Percentiles rank a stretch among this genome's conserved stretches.
These are phyloP conservation scores for Rhinella marina DNA, from an alignment of 2,797 vertebrate genomes.

Conservation along the genomic window DNA sequence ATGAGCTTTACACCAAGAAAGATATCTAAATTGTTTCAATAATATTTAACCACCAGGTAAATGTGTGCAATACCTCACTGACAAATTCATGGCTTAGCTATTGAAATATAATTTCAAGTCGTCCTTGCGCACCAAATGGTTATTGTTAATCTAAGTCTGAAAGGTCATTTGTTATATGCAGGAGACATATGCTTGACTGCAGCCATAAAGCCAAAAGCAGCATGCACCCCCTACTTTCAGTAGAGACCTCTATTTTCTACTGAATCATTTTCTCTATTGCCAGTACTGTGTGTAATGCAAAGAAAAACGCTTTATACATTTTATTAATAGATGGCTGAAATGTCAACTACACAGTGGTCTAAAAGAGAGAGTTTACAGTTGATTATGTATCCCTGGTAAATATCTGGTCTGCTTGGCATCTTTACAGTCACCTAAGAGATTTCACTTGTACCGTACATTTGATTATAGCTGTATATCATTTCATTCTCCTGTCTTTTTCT, in stretches of 20 bases:
- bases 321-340: conserved; percentile 42
- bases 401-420: neutral
- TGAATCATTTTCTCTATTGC: neutral
- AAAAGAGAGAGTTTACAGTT: neutral
- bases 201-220: conserved; percentile 33
- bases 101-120: conserved; percentile 30
- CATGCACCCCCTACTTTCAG: neutral
- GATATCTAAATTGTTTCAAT: too few relatives aligned
- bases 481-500: neutral
- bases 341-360: conserved; percentile 41
- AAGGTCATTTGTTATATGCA: conserved; percentile 55
- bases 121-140: conserved; percentile 35
- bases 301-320: conserved; percentile 5
- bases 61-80: neutral
- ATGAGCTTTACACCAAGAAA: too few relatives aligned
- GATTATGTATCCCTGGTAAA: conserved; percentile 21
- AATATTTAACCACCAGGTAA: too few relatives aligned
- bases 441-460: conserved; percentile 4
- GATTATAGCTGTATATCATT: neutral
- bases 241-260: conserved; percentile 1
- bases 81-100: conserved; percentile 12
- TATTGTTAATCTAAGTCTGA: conserved; percentile 57
- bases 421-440: neutral
- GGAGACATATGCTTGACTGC: conserved; percentile 54
- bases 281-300: neutral